Conservation (phyloP, 2,113 vertebrate species). For the Mus spicilegus region DNA sequence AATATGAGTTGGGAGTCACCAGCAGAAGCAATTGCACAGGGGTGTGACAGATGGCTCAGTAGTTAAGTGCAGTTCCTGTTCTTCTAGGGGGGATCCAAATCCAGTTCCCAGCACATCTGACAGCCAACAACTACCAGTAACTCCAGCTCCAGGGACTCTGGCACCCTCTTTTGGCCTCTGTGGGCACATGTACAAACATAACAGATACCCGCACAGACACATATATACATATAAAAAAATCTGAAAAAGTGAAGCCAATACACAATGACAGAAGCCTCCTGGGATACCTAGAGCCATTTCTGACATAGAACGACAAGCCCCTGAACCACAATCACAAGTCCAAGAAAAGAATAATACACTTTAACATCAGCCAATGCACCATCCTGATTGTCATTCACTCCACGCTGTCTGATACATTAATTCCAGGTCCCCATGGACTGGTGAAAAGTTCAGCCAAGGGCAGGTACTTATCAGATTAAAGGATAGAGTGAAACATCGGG, state of each 20-base stretch:
- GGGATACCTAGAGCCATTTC: neutral
- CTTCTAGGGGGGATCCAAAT: neutral
- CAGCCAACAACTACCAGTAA: neutral
- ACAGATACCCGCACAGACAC: neutral
- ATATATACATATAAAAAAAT: neutral
- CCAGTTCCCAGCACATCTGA: neutral
- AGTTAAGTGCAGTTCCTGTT: neutral
- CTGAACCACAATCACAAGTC: neutral
- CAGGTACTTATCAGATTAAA: neutral
- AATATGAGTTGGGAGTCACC: fast-evolving
- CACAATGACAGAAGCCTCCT: neutral
- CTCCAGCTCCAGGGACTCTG: neutral
- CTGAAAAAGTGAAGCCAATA: neutral
- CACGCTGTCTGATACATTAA: neutral
- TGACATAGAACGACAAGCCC: no score
- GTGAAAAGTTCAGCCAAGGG: conserved; percentile 20
- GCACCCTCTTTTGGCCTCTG: neutral
- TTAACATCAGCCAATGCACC: neutral
- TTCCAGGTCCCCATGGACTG: neutral
- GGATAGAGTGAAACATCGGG: neutral
- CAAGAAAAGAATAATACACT: neutral
- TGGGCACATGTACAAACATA: neutral
- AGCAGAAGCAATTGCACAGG: neutral
- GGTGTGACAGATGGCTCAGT: no score
- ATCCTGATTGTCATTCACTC: neutral